phyloP scores from a whole-genome alignment of 1,140 invertebrate genomes.

The Berghia stephanieae region DNA sequence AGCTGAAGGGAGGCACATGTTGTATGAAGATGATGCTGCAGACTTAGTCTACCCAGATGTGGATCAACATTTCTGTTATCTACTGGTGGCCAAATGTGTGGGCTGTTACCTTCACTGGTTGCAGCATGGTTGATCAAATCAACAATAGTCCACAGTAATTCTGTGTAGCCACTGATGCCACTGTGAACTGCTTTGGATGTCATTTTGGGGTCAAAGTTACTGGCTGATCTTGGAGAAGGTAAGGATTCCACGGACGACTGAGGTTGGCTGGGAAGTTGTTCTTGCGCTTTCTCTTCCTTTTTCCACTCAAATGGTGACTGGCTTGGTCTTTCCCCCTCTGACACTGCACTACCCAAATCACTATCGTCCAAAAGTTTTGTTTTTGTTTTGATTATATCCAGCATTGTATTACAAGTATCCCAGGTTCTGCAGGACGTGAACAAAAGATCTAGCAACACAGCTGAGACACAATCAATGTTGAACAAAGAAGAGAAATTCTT shows the following conservation, averaged over 20 bases:
- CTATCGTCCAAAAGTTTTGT: conserved; percentile 18
- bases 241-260: too few relatives aligned
- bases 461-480: conserved; percentile 42
- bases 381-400: conserved; percentile 49
- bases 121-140: too few relatives aligned
- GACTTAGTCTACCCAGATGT: conserved; percentile 6
- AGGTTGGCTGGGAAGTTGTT: background rate
- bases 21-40: conserved; percentile 22
- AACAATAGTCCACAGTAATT: too few relatives aligned
- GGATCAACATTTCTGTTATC: too few relatives aligned
- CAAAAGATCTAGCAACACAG: conserved; percentile 57
- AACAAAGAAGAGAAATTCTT: conserved; percentile 43
- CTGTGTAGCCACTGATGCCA: too few relatives aligned
- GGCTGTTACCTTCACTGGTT: too few relatives aligned
- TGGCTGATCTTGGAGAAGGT: too few relatives aligned
- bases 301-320: too few relatives aligned
- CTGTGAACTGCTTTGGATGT: too few relatives aligned
- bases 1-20: background rate
- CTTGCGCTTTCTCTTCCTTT: too few relatives aligned
- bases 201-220: too few relatives aligned
- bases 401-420: conserved; percentile 55
- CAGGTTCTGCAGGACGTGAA: conserved; percentile 51
- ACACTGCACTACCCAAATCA: background rate
- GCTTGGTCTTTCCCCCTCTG: background rate
- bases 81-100: too few relatives aligned